Base-by-base conservation (phyloP, 2,113 vertebrate genomes). In the Promerops cafer region DNA sequence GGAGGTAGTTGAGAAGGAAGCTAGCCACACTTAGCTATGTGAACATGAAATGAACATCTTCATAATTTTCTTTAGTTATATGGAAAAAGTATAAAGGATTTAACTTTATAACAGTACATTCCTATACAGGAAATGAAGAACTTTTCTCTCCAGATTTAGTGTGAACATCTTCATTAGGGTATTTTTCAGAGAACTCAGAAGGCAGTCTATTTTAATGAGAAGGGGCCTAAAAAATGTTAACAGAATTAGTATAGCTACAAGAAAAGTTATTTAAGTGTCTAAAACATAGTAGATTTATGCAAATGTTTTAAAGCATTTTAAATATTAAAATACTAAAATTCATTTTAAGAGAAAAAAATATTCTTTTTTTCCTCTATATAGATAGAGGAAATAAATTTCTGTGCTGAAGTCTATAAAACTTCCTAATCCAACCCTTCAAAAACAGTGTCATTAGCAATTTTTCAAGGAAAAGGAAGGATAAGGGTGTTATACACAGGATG, bases 181-280 rank as follows among this genome's bases (percentile, higher is more conserved):
- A 63, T 92, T 96, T 66, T 92, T 94, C 89, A 96, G 83, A 90
- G 66, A 95, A 94, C 84, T 95, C 93, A 96, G 74, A 72, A 97
- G 66, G 83, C 42, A 93, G n/a, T 66, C 78, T 92, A 47, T 93
- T 95, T 94, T 95, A 98, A 97, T 97, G 94, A 97, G 94, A 95
- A 87, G 49, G 45, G 26, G 52, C 87, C 95, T 96, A 92, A 97
- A 94, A 87, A 93, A 83, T 85, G 45, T 93, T 95, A 96, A 96
- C 69, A 79, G 60, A 83, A 96, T 96, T 91, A 87, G 31, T 85
- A 70, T 80, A 91, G 68, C n/a, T 96, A 45, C 68, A 75, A 86
- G 93, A 94, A 72, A 90, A 93, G 16, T 26, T 89, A 78, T n/a
- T 65, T 40, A 94, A 96, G 60, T 88, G 50, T 54, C 93, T 87